Percentiles rank a stretch among this genome's conserved stretches.
phyloP scores from a whole-genome alignment of 2,797 vertebrate genomes.

The Hippocampus kuda region DNA sequence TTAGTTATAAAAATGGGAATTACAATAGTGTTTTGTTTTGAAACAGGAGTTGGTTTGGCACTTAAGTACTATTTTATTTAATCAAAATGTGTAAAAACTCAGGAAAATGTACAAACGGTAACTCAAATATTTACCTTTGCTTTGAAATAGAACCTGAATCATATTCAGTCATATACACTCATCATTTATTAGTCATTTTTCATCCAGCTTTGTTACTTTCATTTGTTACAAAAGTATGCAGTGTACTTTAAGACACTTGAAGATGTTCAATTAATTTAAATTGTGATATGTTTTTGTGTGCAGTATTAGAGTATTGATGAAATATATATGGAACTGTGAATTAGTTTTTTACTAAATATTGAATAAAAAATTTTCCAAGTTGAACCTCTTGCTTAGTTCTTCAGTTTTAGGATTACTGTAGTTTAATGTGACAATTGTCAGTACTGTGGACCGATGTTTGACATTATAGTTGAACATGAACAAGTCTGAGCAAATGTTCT shows the following conservation, averaged over 20 bases:
- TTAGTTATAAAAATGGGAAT: not conserved
- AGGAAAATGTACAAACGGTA: not conserved
- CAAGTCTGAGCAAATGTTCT: not conserved
- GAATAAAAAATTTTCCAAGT: not conserved
- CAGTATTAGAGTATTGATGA: conserved; percentile 1
- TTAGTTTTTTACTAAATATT: conserved; percentile 5
- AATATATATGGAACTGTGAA: not conserved
- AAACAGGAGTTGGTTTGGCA: not conserved
- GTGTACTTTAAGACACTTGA: not conserved
- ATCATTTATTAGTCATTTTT: conserved; percentile 2
- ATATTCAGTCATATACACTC: not conserved
- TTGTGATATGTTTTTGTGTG: not conserved
- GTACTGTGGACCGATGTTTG: not conserved
- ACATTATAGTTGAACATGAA: not conserved
- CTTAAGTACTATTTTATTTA: not conserved
- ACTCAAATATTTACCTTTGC: not conserved
- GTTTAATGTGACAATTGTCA: not conserved
- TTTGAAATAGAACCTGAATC: not conserved
- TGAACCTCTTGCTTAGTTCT: not conserved
- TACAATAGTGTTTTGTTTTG: not conserved
- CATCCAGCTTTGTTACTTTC: not conserved
- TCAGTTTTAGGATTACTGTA: not conserved
- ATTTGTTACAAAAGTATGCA: not conserved
- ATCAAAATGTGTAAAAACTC: conserved; percentile 3
- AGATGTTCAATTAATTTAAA: not conserved